Conservation (phyloP, 2,797 vertebrate species). For the Distichodus sexfasciatus region DNA sequence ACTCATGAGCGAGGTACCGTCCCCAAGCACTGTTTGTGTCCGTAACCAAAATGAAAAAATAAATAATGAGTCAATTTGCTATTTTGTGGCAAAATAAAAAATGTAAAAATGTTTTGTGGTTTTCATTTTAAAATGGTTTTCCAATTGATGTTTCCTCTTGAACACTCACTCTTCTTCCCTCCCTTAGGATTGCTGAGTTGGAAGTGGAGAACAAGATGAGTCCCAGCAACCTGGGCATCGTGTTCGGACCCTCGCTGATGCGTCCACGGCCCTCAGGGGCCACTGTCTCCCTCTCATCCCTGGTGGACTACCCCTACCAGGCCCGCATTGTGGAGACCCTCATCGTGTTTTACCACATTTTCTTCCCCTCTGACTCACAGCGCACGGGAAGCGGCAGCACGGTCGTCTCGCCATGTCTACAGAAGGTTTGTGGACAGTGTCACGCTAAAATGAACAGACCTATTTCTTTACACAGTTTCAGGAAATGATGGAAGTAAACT, state of each 20-base stretch:
- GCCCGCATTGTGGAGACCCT: conserved; percentile 90
- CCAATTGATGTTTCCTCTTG: no score
- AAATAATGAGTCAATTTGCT: no score
- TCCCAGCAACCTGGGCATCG: conserved; percentile 90
- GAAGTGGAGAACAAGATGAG: conserved; percentile 97
- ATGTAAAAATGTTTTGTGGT: no score
- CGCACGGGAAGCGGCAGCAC: conserved; percentile 39
- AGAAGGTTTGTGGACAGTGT: conserved; percentile 55
- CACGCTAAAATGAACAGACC: not conserved
- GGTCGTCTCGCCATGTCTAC: conserved; percentile 46
- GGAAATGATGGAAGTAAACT: no score
- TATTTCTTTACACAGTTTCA: not conserved
- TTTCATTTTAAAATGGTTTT: no score
- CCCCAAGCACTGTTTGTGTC: no score
- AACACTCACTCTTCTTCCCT: not conserved
- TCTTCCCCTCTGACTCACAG: conserved; percentile 74
- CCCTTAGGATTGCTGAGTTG: conserved; percentile 83
- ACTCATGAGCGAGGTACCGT: no score
- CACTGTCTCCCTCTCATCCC: conserved; percentile 90
- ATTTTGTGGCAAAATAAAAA: no score
- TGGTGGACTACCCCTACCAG: conserved; percentile 97
- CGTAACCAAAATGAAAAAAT: no score
- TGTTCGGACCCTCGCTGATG: conserved; percentile 94
- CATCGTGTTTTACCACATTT: conserved; percentile 82
- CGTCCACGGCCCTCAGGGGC: conserved; percentile 89